Conservation (phyloP, 2,888 invertebrate genomes). For the Operophtera brumata region DNA sequence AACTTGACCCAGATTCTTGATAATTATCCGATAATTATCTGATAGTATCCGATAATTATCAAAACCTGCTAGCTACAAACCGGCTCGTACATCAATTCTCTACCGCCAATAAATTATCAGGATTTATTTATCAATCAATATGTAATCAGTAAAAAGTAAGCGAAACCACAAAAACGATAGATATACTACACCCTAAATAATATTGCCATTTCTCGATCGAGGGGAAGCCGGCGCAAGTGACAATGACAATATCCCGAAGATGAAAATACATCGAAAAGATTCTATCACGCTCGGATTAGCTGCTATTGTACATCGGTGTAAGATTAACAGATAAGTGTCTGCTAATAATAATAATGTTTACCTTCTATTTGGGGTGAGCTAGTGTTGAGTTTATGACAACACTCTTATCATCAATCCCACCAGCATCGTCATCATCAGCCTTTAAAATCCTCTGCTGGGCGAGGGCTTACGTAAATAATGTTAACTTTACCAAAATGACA, state of each 20-base stretch:
- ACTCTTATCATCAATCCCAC: slow-evolving; percentile 15
- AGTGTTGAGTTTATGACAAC: slow-evolving; percentile 19
- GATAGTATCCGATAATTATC: no score
- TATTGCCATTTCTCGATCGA: slow-evolving; percentile 44
- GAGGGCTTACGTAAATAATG: no score
- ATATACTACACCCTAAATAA: slow-evolving; percentile 48
- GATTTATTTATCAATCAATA: background rate
- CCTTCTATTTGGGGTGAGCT: slow-evolving; percentile 48
- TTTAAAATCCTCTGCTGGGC: no score
- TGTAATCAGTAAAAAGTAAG: slow-evolving; percentile 16
- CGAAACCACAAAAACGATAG: slow-evolving; percentile 34
- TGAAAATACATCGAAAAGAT: slow-evolving; percentile 68
- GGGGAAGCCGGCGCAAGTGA: slow-evolving; percentile 54
- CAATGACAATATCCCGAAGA: slow-evolving; percentile 68
- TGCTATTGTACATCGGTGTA: slow-evolving; percentile 69
- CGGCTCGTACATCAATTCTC: no score
- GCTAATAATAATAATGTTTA: slow-evolving; percentile 76
- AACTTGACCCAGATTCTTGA: no score
- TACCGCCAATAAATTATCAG: background rate
- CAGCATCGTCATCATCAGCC: no score
- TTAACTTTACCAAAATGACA: no score
- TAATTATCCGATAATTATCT: no score
- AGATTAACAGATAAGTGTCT: slow-evolving; percentile 80
- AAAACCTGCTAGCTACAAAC: no score
- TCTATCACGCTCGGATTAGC: slow-evolving; percentile 77